Base-by-base conservation (phyloP, 1,140 invertebrate species). In the Heterodera carotae region DNA sequence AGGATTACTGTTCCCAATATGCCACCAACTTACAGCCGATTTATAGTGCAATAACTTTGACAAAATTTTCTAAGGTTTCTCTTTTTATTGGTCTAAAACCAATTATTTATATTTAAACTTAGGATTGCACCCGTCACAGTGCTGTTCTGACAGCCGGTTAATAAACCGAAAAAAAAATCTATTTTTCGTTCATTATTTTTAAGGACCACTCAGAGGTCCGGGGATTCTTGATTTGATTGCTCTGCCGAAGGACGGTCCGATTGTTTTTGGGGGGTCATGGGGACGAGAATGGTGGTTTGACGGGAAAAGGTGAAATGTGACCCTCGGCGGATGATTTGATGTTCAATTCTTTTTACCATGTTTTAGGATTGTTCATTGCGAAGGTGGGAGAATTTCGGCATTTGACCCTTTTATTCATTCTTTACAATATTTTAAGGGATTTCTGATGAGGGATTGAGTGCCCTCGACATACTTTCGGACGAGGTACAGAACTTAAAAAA, bases 241-340 rank as follows among this genome's bases (percentile, higher is more conserved):
- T n/a, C 71, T 87, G 0, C 86, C 86, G 8, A 88, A 86, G 39
- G 81, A 87, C 72, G 85, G 85, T 7, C 86, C 83, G 7, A 75
- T 87, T n/a, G 69, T 87, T 29, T 87, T 87, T 76, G 85, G 86
- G 76, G 86, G 85, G 1, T 86, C 85, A 1, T 87, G 86, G 86
- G 85, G 85, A 31, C 69, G 85, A 34, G 85, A 87, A 76, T 87
- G 85, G 85, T 88, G 80, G 84, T n/a, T 87, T 25, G 31, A 73
- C 27, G 86, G 85, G 1, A 84, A 85, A 34, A 68, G 72, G 72
- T 74, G 53, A 5, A 7, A n/a, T n/a, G n/a, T n/a, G n/a, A n/a
- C n/a, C n/a, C n/a, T n/a, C 27, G 12, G 22, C 15, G 18, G 60
- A 62, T 73, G 29, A 3, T 36, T 71, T 4, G 29, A 10, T 62